These are phyloP conservation scores for Lepilemur ruficaudatus DNA, from an alignment of 2,797 vertebrate species.

Conservation along the genomic window DNA sequence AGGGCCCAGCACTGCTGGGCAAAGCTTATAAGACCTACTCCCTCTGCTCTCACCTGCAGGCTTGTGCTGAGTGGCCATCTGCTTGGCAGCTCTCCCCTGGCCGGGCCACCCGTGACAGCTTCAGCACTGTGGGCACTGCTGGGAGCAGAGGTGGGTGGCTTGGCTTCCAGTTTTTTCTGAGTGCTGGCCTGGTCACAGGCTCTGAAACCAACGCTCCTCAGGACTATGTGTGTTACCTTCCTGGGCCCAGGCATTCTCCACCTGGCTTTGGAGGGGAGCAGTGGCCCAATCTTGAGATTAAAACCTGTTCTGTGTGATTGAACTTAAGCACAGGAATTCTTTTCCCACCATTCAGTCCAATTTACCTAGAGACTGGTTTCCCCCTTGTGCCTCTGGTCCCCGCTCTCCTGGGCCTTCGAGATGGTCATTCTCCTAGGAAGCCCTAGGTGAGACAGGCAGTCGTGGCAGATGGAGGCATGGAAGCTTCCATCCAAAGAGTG, in stretches of 20 bases:
- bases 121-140: neutral
- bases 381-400: neutral
- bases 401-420: neutral
- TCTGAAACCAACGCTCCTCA: neutral
- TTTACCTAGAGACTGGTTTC: constrained; percentile 15
- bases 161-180: neutral
- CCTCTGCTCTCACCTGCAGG: neutral
- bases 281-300: neutral
- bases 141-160: neutral
- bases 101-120: neutral
- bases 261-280: neutral
- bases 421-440: neutral
- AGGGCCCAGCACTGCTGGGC: too few relatives aligned
- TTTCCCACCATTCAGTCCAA: neutral
- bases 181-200: neutral
- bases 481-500: neutral
- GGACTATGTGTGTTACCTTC: neutral
- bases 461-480: neutral
- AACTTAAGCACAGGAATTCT: neutral
- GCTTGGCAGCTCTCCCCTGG: neutral
- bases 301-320: neutral
- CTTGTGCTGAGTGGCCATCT: neutral
- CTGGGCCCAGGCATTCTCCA: neutral
- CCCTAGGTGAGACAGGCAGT: neutral
- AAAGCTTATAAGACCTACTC: neutral